phyloP scores from a whole-genome alignment of 1,140 invertebrate genomes.

The Delia radicum region DNA sequence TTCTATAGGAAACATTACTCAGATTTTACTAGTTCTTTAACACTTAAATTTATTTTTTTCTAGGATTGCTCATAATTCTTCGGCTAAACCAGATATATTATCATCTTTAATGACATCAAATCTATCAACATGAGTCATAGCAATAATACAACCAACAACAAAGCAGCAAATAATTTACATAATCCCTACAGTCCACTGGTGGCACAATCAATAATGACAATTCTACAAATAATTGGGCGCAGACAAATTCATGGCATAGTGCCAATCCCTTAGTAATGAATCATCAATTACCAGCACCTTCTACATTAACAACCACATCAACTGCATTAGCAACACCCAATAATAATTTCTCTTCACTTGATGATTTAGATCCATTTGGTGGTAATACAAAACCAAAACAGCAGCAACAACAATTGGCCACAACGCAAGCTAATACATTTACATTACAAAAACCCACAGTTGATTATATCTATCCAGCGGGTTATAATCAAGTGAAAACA shows the following conservation, averaged over 20 bases:
- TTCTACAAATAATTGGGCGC: slow-evolving; percentile 9
- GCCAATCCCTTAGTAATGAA: slow-evolving; percentile 51
- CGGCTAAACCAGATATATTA: slow-evolving; percentile 43
- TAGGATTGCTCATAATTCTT: slow-evolving; percentile 45
- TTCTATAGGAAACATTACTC: no score
- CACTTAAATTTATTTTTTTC: slow-evolving; percentile 31
- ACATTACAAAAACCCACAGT: slow-evolving; percentile 46
- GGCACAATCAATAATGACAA: neutral
- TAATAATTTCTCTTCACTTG: slow-evolving; percentile 42
- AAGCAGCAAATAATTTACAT: neutral
- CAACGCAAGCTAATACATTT: slow-evolving; percentile 44
- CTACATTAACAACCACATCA: slow-evolving; percentile 25
- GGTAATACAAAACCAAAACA: slow-evolving; percentile 3
- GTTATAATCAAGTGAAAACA: slow-evolving; percentile 30
- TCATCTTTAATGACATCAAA: slow-evolving; percentile 49
- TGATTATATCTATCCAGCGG: slow-evolving; percentile 48
- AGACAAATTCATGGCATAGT: slow-evolving; percentile 41
- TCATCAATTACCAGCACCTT: slow-evolving; percentile 44
- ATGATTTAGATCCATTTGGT: slow-evolving; percentile 47
- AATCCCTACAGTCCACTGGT: slow-evolving; percentile 16
- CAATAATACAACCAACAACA: neutral
- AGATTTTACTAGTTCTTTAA: neutral
- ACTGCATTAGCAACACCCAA: slow-evolving; percentile 30
- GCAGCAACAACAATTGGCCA: neutral
- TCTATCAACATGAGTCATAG: slow-evolving; percentile 25